phyloP scores from a whole-genome alignment of 2,888 invertebrate species.

The Molorchus minor region DNA sequence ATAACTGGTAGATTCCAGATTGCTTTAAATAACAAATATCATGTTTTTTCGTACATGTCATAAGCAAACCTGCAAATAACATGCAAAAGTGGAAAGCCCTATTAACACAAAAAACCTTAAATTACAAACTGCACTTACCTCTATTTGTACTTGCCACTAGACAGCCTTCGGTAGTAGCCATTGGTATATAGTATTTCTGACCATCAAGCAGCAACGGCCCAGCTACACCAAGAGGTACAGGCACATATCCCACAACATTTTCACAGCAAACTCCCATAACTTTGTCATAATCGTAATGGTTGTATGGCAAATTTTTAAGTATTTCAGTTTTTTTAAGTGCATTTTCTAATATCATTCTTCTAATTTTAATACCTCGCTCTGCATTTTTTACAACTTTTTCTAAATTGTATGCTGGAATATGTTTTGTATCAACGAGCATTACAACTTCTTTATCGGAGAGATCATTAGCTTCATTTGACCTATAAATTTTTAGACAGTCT shows the following conservation, averaged over 20 bases:
- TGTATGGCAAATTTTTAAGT: conserved; percentile 78
- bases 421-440: conserved; percentile 78
- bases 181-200: conserved; percentile 82
- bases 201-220: conserved; percentile 91
- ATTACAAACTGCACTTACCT: too few relatives aligned
- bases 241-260: conserved; percentile 95
- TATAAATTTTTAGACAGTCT: conserved; percentile 77
- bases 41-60: too few relatives aligned
- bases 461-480: conserved; percentile 71
- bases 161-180: conserved; percentile 99
- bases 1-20: too few relatives aligned
- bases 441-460: conserved; percentile 86
- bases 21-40: too few relatives aligned
- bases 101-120: too few relatives aligned
- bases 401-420: conserved; percentile 85
- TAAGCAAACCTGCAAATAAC: too few relatives aligned
- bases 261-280: conserved; percentile 93
- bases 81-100: too few relatives aligned
- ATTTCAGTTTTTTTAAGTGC: conserved; percentile 64
- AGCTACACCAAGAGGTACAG: conserved; percentile 93
- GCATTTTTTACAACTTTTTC: conserved; percentile 83
- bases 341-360: conserved; percentile 73
- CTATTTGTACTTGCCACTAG: conserved; percentile 96
- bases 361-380: conserved; percentile 83
- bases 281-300: conserved; percentile 85